phyloP scores from a whole-genome alignment of 53 echinoderm and acorn worm species.

The Henricia sp. region DNA sequence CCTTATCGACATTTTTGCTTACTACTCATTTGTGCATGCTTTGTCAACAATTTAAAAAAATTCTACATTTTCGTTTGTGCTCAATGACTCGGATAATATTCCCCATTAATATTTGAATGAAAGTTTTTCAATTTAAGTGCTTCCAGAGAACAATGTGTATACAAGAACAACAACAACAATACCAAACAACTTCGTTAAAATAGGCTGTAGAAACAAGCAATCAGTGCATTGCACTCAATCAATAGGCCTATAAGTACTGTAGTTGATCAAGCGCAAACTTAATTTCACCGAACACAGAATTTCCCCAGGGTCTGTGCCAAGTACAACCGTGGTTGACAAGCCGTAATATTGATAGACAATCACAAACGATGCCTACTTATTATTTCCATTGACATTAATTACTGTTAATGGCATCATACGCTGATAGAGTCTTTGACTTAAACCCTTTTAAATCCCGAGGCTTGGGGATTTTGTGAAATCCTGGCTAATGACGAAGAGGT shows the following conservation, averaged over 20 bases:
- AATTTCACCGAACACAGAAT: neutral
- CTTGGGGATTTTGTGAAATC: neutral
- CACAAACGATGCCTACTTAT: neutral
- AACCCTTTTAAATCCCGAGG: constrained; percentile 9
- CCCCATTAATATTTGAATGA: too few species aligned
- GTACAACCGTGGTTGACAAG: neutral
- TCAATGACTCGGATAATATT: too few species aligned
- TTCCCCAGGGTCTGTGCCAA: constrained; percentile 4
- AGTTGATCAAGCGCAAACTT: constrained; percentile 3
- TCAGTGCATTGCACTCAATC: too few species aligned
- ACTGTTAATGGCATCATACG: constrained; percentile 25
- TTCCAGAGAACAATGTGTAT: too few species aligned
- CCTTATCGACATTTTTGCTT: too few species aligned
- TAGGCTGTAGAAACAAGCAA: too few species aligned
- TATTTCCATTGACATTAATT: constrained; percentile 47
- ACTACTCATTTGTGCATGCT: too few species aligned
- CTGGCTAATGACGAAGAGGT: constrained; percentile 25
- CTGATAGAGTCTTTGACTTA: constrained; percentile 5
- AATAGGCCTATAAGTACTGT: constrained; percentile 17
- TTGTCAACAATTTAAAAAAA: too few species aligned
- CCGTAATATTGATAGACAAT: constrained; percentile 20
- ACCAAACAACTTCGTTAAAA: too few species aligned
- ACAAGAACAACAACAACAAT: too few species aligned
- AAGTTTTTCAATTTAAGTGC: too few species aligned
- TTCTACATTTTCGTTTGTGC: too few species aligned